A percentile compares a stretch with the other conserved stretches of the same genome.
phyloP scores from a whole-genome alignment of 2,113 vertebrate species.

The Heterotis niloticus region DNA sequence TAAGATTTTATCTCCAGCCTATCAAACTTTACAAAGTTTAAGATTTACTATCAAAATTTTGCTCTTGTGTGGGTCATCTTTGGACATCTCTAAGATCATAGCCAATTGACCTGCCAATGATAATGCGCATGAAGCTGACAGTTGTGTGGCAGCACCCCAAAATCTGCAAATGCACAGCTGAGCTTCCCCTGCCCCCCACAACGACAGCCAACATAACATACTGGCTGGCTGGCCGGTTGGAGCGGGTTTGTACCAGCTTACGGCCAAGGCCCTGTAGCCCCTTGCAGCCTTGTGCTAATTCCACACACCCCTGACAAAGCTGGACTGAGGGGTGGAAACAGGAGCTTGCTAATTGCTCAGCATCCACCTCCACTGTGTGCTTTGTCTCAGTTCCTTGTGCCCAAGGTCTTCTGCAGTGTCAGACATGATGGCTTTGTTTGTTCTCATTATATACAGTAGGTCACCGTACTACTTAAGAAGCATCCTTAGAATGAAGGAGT shows the following conservation, averaged over 20 bases:
- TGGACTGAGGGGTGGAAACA: constrained; percentile 35
- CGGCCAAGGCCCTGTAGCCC: background rate
- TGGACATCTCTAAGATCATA: no score
- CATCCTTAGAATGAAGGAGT: background rate
- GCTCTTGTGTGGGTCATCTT: no score
- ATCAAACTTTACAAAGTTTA: no score
- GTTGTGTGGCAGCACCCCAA: no score
- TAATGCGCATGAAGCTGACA: no score
- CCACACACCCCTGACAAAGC: constrained; percentile 53
- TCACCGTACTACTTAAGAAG: background rate
- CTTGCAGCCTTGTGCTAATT: constrained; percentile 51
- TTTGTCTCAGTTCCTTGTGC: constrained; percentile 9
- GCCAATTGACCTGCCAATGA: no score
- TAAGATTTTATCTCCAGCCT: no score
- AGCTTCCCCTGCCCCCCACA: no score
- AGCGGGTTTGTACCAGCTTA: background rate
- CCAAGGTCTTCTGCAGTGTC: background rate
- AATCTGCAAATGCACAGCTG: no score
- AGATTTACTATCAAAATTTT: no score
- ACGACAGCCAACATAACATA: no score
- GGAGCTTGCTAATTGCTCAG: constrained; percentile 53
- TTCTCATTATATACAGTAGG: background rate
- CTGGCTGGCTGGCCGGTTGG: no score
- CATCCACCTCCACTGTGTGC: constrained; percentile 6
- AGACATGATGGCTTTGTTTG: background rate